Evolutionary conservation across 2,888 invertebrate species (phyloP), one percentile per base, ranked within the genome.

Genomic region (Stramonita haemastoma): DNA sequence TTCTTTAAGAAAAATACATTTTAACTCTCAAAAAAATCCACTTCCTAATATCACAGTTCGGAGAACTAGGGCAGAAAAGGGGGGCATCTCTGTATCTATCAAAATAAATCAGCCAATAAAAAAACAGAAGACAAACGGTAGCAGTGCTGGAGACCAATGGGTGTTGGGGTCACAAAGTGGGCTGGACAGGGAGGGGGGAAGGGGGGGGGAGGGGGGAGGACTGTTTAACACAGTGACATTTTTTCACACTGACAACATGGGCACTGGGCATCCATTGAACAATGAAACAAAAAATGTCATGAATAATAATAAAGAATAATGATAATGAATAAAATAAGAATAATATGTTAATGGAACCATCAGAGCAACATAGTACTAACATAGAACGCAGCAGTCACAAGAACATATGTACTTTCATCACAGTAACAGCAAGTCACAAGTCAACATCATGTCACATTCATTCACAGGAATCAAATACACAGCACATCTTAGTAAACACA

Each of bases 311-410:
- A 60, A 60, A 60, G 4, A 15, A 60, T 60, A 22, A 60, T 15
- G 15, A 60, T 60, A 60, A 60, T 1, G 60, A 60, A 73, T 26
- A n/a, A 73, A 46, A 2, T 46, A 46, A 26, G 57, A 19, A 29
- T 57, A 29, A 60, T 32, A 32, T 32, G 77, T 32, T 89, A 92
- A 92, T 91, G 32, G 93, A 92, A 90, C 93, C n/a, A n/a, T 90
- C 90, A 92, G 91, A 56, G 91, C 91, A n/a, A 91, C 91, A 91
- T 93, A 93, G 91, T 93, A 93, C 93, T 94, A 92, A 79, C 56
- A 89, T 91, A 90, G 90, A 87, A 89, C n/a, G n/a, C n/a, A n/a
- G n/a, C n/a, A n/a, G n/a, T n/a, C n/a, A n/a, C n/a, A n/a, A n/a
- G n/a, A n/a, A n/a, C n/a, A n/a, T n/a, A n/a, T n/a, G n/a, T n/a